Base-by-base conservation (phyloP, 2,888 invertebrate genomes). In the Tetheella fluctuosa region DNA sequence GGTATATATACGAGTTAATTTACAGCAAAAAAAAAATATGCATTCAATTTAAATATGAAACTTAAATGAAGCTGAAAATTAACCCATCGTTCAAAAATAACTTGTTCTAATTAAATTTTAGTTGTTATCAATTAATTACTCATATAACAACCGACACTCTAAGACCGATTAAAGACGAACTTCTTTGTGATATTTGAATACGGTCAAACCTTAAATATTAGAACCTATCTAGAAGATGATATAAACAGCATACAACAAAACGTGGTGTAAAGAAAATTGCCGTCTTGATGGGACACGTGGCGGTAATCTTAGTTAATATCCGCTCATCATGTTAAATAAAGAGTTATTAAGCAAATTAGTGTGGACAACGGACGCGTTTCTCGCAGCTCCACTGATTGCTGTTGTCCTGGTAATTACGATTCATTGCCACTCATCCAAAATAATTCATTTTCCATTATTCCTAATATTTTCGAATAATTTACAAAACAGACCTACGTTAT, bases 281-380 rank as follows among this genome's bases (percentile, higher is more conserved):
- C 7, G 20, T 10, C 34, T 48, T 48, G 20, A 48, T 2, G n/a
- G 48, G 48, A 7, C 48, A 48, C 48, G 48, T 48, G 48, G 48
- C 48, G 17, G 20, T 10, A 48, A 48, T 48, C 48, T 48, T 20
- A 10, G 48, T 10, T 48, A 48, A 48, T 48, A 48, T 48, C 48
- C 48, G 17, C 48, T 48, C 20, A 48, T 48, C 48, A 48, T 48
- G 48, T 48, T 48, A 48, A 20, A 48, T 48, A 48, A 48, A 48
- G 17, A 48, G 48, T 48, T 48, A 48, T 17, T 48, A 48, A 48
- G 20, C 48, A 48, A 48, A 48, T 48, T 48, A 48, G 20, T 48
- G 48, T 48, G 48, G 48, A 48, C 48, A 15, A 48, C 48, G 1
- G 34, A 48, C n/a, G 15, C 20, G 48, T 48, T 20, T 20, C 48